Evolutionary conservation across 1,140 invertebrate species (phyloP).

Genomic region (Calephelis nemesis): DNA sequence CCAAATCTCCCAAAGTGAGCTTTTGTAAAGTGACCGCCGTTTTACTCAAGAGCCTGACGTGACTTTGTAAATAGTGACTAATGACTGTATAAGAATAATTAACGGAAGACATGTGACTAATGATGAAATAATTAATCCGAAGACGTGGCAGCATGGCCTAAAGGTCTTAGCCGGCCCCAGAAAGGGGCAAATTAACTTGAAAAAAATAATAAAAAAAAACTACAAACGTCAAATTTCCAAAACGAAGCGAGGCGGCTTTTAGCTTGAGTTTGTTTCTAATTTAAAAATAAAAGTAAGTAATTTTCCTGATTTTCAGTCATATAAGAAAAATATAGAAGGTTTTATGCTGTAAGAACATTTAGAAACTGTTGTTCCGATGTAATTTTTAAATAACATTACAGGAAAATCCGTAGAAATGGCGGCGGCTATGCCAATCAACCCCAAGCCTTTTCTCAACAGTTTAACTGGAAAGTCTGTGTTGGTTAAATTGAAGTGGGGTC

Average conservation of each 20-base stretch:
- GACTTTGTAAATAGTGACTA: too few species aligned
- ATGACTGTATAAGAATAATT: too few species aligned
- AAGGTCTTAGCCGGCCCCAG: too few species aligned
- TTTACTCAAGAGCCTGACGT: too few species aligned
- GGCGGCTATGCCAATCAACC: slow-evolving; percentile 97
- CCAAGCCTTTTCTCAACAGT: slow-evolving; percentile 99
- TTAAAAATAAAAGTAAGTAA: slow-evolving; percentile 25
- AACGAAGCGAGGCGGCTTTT: slow-evolving; percentile 8
- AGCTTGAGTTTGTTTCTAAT: slow-evolving; percentile 21
- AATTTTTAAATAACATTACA: slow-evolving; percentile 23
- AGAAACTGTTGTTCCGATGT: background rate
- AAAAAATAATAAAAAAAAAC: too few species aligned
- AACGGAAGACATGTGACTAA: too few species aligned
- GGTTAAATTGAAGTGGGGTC: slow-evolving; percentile 99
- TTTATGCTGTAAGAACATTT: background rate
- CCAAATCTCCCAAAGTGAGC: too few species aligned
- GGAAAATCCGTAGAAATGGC: slow-evolving; percentile 66
- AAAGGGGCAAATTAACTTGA: too few species aligned
- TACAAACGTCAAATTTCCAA: too few species aligned
- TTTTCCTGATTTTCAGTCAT: background rate
- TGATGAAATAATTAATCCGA: too few species aligned
- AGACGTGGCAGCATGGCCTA: too few species aligned
- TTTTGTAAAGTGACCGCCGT: too few species aligned
- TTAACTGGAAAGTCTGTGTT: slow-evolving; percentile 98
- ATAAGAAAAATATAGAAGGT: background rate